Evolutionary conservation across 2,113 vertebrate species (phyloP), one percentile per base, ranked within the genome.

Genomic region (Gopherus flavomarginatus): DNA sequence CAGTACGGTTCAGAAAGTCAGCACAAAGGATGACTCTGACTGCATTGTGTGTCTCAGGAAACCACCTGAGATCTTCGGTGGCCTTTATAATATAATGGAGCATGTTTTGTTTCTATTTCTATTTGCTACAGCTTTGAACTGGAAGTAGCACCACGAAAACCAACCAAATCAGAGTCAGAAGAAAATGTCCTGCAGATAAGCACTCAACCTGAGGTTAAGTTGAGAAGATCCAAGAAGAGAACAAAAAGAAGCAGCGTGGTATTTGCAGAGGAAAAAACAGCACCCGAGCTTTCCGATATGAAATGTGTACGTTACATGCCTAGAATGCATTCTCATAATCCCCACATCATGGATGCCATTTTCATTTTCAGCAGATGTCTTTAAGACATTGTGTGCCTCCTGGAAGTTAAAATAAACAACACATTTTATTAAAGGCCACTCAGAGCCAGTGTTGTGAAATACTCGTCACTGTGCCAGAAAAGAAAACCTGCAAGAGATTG

Each of bases 171-270:
- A 42, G 99, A 99, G 80, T 97, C 95, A 52, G 97, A 95, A 65
- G 99, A 99, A 27, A 97, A 98, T 50, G 94, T 98, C 86, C 96
- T 65, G 1, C 97, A 95, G 5, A 97, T 95, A 90, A 98, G 94
- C 97, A 95, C 98, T 49, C 99, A 99, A 57, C 97, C 98, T 1
- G 99, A 99, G 98, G 99, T 99, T 69, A 99, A 98, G 97, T 97
- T 99, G 95, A 98, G 99, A 92, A 98, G 98, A 92, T 98, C 99
- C 94, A 99, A 99, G 97, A 99, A 99, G 97, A 99, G 99, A 97
- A 98, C 98, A 95, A 99, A 99, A 98, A 98, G 99, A 96, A 99
- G 98, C 98, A 99, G 99, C 8, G 99, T 99, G 98, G 99, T 99
- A 92, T 99, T 99, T 90, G 99, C 99, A 47, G 98, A 98, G 1